These are phyloP conservation scores for Bombylius major DNA, from an alignment of 2,888 invertebrate species.

Conservation along the genomic window DNA sequence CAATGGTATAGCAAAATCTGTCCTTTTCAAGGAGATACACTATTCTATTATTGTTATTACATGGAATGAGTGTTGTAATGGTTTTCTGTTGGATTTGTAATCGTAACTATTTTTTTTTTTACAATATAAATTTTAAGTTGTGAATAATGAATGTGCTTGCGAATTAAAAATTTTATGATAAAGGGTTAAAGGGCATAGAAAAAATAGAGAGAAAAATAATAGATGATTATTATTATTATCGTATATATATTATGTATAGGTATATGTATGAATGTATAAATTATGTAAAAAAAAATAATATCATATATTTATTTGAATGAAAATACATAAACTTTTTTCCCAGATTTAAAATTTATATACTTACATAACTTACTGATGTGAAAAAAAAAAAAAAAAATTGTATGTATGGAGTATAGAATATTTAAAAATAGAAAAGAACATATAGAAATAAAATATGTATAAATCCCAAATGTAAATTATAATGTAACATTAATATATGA, in stretches of 20 bases:
- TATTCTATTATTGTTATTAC: not conserved
- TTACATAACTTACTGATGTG: too few relatives aligned
- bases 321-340: too few relatives aligned
- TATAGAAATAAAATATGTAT: too few relatives aligned
- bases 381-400: too few relatives aligned
- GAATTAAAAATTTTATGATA: not conserved
- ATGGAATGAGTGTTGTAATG: constrained; percentile 1
- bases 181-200: not conserved
- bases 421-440: too few relatives aligned
- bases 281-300: too few relatives aligned
- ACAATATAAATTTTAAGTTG: constrained; percentile 5
- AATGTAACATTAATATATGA: too few relatives aligned
- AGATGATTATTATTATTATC: not conserved
- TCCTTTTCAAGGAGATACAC: not conserved
- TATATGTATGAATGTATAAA: not conserved
- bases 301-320: too few relatives aligned
- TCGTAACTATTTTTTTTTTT: not conserved
- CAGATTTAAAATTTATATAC: too few relatives aligned
- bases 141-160: constrained; percentile 3
- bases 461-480: too few relatives aligned
- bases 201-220: not conserved
- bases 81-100: constrained; percentile 7
- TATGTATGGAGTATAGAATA: too few relatives aligned
- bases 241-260: not conserved
- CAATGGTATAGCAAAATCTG: not conserved